These are phyloP conservation scores for Hassar affinis DNA, from an alignment of 2,113 vertebrate species.

Conservation along the genomic window DNA sequence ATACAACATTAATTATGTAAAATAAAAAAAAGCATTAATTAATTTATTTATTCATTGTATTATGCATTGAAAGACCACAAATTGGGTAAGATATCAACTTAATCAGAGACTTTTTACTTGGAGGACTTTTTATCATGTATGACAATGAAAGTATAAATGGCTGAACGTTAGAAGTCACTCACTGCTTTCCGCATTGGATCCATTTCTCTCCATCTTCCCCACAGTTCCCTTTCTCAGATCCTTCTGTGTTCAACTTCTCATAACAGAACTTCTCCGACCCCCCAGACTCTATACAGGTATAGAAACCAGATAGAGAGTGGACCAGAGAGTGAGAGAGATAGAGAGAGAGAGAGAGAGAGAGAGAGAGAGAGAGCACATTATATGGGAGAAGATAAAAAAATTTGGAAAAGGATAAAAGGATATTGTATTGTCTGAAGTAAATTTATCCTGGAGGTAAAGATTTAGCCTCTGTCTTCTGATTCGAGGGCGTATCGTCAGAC, in stretches of 20 bases:
- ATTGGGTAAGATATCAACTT: background rate
- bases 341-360: background rate
- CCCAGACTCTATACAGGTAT: constrained; percentile 77
- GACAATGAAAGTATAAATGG: background rate
- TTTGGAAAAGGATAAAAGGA: background rate
- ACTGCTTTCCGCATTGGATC: constrained; percentile 98
- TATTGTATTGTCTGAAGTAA: background rate
- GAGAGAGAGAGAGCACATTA: background rate
- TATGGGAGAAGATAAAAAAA: background rate
- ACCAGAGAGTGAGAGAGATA: background rate
- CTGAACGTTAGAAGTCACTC: constrained; percentile 60
- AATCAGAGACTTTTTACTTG: background rate
- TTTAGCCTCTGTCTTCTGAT: background rate
- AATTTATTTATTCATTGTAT: background rate
- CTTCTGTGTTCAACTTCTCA: constrained; percentile 97
- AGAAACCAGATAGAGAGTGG: background rate
- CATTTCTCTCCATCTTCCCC: constrained; percentile 90
- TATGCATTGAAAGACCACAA: background rate
- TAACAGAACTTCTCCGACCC: constrained; percentile 97
- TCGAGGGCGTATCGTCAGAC: background rate
- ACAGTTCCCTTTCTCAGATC: constrained; percentile 96
- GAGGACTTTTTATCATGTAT: background rate
- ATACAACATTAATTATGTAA: no score
- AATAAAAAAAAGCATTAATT: background rate
- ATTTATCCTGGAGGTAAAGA: background rate